phyloP scores from a whole-genome alignment of 2,888 invertebrate species.

The Diadegma fenestrale region DNA sequence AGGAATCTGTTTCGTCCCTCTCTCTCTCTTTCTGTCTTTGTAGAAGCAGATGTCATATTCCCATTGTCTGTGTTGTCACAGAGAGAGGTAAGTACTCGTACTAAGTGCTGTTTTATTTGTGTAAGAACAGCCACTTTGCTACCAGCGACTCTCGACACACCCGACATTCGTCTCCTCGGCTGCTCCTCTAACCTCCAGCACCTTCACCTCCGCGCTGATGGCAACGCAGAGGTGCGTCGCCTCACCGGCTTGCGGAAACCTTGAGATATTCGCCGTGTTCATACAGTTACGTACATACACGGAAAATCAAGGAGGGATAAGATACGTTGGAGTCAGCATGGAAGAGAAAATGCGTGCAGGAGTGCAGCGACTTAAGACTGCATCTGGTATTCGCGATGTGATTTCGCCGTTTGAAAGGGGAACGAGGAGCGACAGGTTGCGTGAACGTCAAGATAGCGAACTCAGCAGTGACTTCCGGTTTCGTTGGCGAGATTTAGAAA shows the following conservation, averaged over 20 bases:
- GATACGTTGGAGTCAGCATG: neutral
- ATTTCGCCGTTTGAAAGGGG: constrained; percentile 17
- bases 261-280: constrained; percentile 41
- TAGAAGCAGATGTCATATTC: constrained; percentile 83
- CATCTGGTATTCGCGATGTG: constrained; percentile 42
- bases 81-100: constrained; percentile 80
- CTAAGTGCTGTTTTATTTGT: constrained; percentile 85
- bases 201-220: constrained; percentile 48
- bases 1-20: constrained; percentile 23
- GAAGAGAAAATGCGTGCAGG: constrained; percentile 9
- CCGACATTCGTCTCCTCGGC: constrained; percentile 71
- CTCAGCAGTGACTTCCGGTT: constrained; percentile 31
- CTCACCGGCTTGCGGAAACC: constrained; percentile 17
- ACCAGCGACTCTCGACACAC: constrained; percentile 51
- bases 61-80: constrained; percentile 83
- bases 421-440: constrained; percentile 30
- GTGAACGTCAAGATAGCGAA: neutral
- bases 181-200: constrained; percentile 26
- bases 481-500: neutral
- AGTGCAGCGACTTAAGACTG: neutral
- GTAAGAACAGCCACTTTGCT: constrained; percentile 83
- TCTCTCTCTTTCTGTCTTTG: neutral
- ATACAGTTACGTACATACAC: constrained; percentile 36
- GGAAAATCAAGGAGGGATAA: constrained; percentile 38
- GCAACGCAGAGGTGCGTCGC: constrained; percentile 32